Conservation (phyloP, 2,113 vertebrate genomes). For the zebrafish (Danio rerio) region DNA sequence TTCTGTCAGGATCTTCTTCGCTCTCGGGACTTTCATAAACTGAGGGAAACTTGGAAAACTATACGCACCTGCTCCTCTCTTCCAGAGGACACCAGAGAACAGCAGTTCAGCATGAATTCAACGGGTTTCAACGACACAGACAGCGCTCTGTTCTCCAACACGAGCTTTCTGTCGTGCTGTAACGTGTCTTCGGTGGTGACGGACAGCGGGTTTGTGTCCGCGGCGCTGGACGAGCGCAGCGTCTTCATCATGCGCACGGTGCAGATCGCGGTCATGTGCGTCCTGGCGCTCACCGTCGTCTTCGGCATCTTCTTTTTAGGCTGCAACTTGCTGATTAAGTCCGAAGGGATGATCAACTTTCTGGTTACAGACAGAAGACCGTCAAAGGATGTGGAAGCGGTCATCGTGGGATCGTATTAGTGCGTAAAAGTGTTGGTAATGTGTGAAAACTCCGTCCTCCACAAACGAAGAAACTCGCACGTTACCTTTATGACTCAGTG, state of each 20-base stretch:
- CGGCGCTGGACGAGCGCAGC: constrained; percentile 78
- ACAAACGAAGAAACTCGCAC: background rate
- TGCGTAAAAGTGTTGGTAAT: background rate
- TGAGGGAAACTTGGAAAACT: constrained; percentile 10
- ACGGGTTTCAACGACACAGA: constrained; percentile 73
- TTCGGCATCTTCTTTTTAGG: constrained; percentile 90
- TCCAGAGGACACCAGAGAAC: background rate
- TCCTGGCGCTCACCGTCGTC: constrained; percentile 86
- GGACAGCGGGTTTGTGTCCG: constrained; percentile 72
- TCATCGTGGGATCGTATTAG: constrained; percentile 83
- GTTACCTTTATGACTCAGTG: background rate
- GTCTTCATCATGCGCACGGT: constrained; percentile 83
- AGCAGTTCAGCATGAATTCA: constrained; percentile 67
- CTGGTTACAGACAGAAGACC: constrained; percentile 84
- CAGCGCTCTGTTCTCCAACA: constrained; percentile 71
- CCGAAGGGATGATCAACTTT: constrained; percentile 90
- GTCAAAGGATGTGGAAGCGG: constrained; percentile 85
- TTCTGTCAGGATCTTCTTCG: background rate
- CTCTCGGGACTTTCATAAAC: constrained; percentile 6
- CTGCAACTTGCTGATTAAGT: constrained; percentile 89
- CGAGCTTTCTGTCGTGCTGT: constrained; percentile 76
- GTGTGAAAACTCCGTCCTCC: background rate
- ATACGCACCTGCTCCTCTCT: background rate
- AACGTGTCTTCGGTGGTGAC: constrained; percentile 79
- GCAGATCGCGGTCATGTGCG: constrained; percentile 89